Conservation (phyloP, 2,797 vertebrate genomes). For the Sebastes aleutianus region DNA sequence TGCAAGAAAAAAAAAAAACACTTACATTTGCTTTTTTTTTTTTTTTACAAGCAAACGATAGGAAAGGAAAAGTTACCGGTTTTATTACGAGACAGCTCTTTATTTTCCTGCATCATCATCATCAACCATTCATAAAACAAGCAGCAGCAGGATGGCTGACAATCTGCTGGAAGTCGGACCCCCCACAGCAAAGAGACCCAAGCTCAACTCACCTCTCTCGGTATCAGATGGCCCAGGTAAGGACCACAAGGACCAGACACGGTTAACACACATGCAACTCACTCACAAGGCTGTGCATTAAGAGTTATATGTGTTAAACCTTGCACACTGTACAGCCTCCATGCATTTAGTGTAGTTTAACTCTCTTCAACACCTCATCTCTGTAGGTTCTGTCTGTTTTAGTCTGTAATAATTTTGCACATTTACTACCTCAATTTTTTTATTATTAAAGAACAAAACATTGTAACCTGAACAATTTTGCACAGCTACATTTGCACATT, state of each 20-base stretch:
- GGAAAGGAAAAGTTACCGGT: slow-evolving; percentile 42
- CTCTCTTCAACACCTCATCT: too few species aligned
- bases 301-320: background rate
- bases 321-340: too few species aligned
- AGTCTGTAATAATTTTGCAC: too few species aligned
- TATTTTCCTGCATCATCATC: background rate
- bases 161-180: slow-evolving; percentile 97
- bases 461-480: too few species aligned
- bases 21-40: slow-evolving; percentile 43
- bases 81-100: background rate
- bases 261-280: background rate
- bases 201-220: slow-evolving; percentile 94
- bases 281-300: background rate
- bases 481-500: too few species aligned
- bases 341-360: too few species aligned
- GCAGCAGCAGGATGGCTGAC: slow-evolving; percentile 88
- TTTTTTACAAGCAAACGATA: slow-evolving; percentile 37
- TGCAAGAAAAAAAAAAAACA: slow-evolving; percentile 36
- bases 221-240: slow-evolving; percentile 95
- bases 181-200: slow-evolving; percentile 94
- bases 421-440: too few species aligned
- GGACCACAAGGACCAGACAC: slow-evolving; percentile 19
- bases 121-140: slow-evolving; percentile 36
- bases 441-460: too few species aligned
- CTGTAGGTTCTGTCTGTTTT: too few species aligned